Percentiles rank a stretch among this genome's conserved stretches.
Evolutionary conservation across 2,113 vertebrate species (phyloP).

Genomic region (Hypomesus transpacificus): DNA sequence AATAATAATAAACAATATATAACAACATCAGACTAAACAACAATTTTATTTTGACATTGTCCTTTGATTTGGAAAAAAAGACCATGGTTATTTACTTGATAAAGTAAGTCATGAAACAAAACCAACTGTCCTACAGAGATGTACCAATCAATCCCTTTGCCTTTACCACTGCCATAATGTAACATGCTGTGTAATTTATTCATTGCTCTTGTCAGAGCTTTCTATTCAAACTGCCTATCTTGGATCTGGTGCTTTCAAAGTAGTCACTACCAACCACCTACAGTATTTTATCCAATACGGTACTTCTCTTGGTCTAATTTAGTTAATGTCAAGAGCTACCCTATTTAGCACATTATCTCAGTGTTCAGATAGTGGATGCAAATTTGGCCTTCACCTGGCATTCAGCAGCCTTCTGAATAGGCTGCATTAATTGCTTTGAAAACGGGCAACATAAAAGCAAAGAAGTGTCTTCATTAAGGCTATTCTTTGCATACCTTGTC

Average conservation of each 20-base stretch:
- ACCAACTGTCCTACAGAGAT: slow-evolving; percentile 25
- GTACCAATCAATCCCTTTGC: slow-evolving; percentile 19
- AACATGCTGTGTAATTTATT: slow-evolving; percentile 27
- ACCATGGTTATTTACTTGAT: slow-evolving; percentile 61
- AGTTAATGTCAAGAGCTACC: slow-evolving; percentile 46
- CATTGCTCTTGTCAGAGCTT: slow-evolving; percentile 24
- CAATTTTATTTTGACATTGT: no score
- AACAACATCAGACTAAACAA: no score
- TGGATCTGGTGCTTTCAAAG: slow-evolving; percentile 20
- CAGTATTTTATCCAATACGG: slow-evolving; percentile 18
- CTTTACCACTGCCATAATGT: slow-evolving; percentile 15
- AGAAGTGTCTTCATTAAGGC: slow-evolving; percentile 40
- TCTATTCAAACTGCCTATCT: slow-evolving; percentile 32
- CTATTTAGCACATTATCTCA: slow-evolving; percentile 58
- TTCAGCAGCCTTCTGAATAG: slow-evolving; percentile 42
- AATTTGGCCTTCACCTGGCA: slow-evolving; percentile 53
- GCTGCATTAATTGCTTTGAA: slow-evolving; percentile 50
- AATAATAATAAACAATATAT: slow-evolving; percentile 31
- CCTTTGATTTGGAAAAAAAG: slow-evolving; percentile 29
- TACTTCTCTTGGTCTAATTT: slow-evolving; percentile 51
- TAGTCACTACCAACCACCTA: slow-evolving; percentile 9
- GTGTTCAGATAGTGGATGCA: slow-evolving; percentile 53
- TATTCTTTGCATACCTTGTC: slow-evolving; percentile 29
- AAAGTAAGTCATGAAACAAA: slow-evolving; percentile 40
- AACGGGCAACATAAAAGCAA: slow-evolving; percentile 46